Evolutionary conservation across 1,140 invertebrate genomes (phyloP).

Genomic region (Rhynchophorus ferrugineus): DNA sequence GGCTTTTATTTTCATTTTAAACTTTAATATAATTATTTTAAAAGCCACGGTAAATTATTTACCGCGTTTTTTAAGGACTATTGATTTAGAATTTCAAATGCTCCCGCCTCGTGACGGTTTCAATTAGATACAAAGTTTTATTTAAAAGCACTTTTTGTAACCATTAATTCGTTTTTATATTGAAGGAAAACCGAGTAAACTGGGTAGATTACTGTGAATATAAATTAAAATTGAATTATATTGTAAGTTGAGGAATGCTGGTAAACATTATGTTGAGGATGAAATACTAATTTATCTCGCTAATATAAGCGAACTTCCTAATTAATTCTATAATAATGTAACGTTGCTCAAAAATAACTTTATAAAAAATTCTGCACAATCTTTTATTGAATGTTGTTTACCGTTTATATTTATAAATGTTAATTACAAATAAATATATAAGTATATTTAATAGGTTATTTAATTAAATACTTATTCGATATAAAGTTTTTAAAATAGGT

Average conservation of each 20-base stretch:
- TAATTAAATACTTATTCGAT: too few species aligned
- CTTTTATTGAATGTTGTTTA: too few species aligned
- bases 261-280: background rate
- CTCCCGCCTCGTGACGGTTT: background rate
- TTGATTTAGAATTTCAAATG: conserved; percentile 11
- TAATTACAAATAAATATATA: too few species aligned
- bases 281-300: too few species aligned
- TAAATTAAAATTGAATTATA: conserved; percentile 1
- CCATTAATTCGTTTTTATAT: background rate
- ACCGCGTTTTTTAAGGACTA: conserved; percentile 9
- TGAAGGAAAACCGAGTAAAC: background rate
- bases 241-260: background rate
- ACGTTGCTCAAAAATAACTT: too few species aligned
- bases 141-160: conserved; percentile 1
- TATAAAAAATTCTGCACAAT: too few species aligned
- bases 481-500: too few species aligned
- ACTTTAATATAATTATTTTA: conserved; percentile 1
- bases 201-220: background rate
- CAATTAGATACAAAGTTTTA: background rate
- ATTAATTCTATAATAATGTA: too few species aligned
- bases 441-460: too few species aligned
- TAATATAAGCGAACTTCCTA: too few species aligned
- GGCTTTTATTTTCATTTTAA: background rate
- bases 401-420: too few species aligned
- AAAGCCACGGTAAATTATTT: conserved; percentile 6